phyloP scores from a whole-genome alignment of 2,888 invertebrate genomes.

The Isoperla grammatica region DNA sequence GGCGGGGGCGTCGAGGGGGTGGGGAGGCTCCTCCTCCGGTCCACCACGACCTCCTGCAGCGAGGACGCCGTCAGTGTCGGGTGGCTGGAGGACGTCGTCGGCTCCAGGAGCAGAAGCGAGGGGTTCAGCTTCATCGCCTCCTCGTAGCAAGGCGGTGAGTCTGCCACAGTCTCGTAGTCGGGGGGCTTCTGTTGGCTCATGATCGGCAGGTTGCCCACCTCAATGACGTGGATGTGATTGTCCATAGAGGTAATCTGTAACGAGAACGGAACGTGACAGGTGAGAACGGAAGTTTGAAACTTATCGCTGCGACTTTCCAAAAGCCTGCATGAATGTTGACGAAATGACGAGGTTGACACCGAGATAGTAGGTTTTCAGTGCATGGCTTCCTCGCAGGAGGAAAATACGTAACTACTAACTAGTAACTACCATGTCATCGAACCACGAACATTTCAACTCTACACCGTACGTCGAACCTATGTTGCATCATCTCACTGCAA shows the following conservation, averaged over 20 bases:
- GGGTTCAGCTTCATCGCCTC: constrained; percentile 67
- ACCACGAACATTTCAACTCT: no score
- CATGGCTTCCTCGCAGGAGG: no score
- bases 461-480: no score
- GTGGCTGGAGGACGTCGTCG: constrained; percentile 6
- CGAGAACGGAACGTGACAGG: not conserved
- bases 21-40: not conserved
- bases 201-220: constrained; percentile 44
- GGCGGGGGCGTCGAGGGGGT: constrained; percentile 17
- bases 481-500: no score
- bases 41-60: not conserved
- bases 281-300: no score
- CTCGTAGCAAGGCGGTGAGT: constrained; percentile 63
- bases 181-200: constrained; percentile 58
- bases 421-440: no score
- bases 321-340: no score
- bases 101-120: constrained; percentile 45
- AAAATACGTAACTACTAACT: no score
- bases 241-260: not conserved
- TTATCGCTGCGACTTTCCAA: no score
- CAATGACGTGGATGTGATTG: constrained; percentile 52
- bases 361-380: no score
- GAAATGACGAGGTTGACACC: no score
- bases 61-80: not conserved
- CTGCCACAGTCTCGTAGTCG: constrained; percentile 64